A percentile compares a stretch with the other conserved stretches of the same genome.
Evolutionary conservation across 2,113 vertebrate species (phyloP).

Genomic region (Nematolebias whitei): DNA sequence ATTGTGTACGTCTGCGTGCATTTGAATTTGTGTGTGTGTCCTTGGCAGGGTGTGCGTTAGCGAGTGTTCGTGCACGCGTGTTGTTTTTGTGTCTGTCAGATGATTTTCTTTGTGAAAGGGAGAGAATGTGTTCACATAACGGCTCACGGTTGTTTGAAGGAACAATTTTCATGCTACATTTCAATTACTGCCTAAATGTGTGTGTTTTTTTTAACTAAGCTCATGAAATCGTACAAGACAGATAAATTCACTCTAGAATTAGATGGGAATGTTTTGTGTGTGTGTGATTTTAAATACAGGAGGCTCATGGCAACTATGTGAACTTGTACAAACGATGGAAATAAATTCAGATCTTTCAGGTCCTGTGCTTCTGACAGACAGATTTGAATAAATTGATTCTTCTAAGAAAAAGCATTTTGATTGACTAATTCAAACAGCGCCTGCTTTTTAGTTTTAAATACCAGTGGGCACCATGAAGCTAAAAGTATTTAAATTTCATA

Average conservation of each 20-base stretch:
- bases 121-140: constrained; percentile 91
- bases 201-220: too few relatives aligned
- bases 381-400: constrained; percentile 42
- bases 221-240: constrained; percentile 87
- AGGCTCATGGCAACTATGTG: constrained; percentile 65
- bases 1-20: constrained; percentile 59
- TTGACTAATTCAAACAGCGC: constrained; percentile 22
- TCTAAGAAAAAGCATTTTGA: constrained; percentile 17
- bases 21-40: constrained; percentile 45
- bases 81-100: constrained; percentile 46
- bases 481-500: background rate
- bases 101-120: constrained; percentile 80
- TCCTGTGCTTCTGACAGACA: constrained; percentile 16
- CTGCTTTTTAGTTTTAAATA: constrained; percentile 15
- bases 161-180: constrained; percentile 99
- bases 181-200: constrained; percentile 98
- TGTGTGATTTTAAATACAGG: constrained; percentile 71
- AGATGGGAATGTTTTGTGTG: constrained; percentile 12
- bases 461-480: background rate
- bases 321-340: constrained; percentile 39
- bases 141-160: constrained; percentile 97
- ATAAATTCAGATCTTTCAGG: constrained; percentile 27
- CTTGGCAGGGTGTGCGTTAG: constrained; percentile 47
- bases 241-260: constrained; percentile 73
- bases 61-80: constrained; percentile 27